Evolutionary conservation across 2,797 vertebrate genomes (phyloP).

Genomic region (Paramormyrops hopkinsi): DNA sequence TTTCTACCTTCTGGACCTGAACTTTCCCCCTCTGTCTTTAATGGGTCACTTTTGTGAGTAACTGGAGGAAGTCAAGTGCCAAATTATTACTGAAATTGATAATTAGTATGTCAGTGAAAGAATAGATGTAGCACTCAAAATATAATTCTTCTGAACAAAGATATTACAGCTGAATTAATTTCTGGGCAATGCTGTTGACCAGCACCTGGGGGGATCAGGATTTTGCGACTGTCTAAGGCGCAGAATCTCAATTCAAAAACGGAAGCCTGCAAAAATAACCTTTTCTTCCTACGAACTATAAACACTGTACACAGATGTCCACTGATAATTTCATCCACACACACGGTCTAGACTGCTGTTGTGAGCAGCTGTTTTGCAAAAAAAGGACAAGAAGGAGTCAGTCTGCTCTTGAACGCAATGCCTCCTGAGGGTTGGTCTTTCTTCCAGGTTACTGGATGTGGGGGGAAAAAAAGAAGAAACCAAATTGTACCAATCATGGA

Average conservation of each 20-base stretch:
- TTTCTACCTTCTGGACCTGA: not conserved
- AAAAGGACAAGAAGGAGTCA: not conserved
- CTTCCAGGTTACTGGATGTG: not conserved
- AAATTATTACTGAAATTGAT: not conserved
- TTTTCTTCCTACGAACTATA: conserved; percentile 47
- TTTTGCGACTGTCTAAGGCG: conserved; percentile 34
- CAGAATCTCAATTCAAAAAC: conserved; percentile 47
- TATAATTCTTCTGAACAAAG: not conserved
- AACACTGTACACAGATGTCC: conserved; percentile 44
- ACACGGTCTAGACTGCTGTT: not conserved
- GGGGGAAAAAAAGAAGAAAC: not conserved
- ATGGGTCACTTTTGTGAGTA: not conserved
- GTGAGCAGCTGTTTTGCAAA: not conserved
- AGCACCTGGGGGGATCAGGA: conserved; percentile 18
- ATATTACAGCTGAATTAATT: not conserved
- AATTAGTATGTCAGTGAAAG: not conserved
- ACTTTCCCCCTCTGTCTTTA: not conserved
- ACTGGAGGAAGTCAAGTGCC: not conserved
- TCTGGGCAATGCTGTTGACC: not conserved
- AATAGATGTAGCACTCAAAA: not conserved
- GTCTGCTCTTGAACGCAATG: not conserved
- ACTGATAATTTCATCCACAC: conserved; percentile 38
- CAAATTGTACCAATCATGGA: not conserved
- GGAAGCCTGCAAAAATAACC: conserved; percentile 48
- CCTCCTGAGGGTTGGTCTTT: not conserved